Conservation (phyloP, 2,888 invertebrate genomes). For the Andrena hattorfiana region DNA sequence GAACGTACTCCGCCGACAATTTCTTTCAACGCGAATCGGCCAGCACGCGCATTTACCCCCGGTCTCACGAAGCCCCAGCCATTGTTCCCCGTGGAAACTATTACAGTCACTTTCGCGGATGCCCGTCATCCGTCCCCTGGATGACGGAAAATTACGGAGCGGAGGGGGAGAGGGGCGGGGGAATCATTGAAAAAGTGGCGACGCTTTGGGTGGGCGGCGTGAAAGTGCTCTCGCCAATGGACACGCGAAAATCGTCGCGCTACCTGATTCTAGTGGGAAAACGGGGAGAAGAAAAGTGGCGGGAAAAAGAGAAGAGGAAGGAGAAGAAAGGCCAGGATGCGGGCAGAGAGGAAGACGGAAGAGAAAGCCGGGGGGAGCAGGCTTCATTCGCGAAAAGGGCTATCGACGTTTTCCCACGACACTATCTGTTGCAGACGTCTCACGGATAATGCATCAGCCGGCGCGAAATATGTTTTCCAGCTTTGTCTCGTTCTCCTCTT, state of each 20-base stretch:
- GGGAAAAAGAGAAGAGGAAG: not conserved
- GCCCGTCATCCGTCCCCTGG: conserved; percentile 31
- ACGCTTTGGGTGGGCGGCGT: not conserved
- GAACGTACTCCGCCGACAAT: conserved; percentile 26
- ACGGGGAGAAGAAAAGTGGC: not conserved
- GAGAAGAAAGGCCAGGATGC: not conserved
- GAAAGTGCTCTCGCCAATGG: conserved; percentile 27
- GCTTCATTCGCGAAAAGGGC: conserved; percentile 64
- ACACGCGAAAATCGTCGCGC: conserved; percentile 46
- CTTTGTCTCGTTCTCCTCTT: conserved; percentile 33
- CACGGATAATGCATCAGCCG: conserved; percentile 73
- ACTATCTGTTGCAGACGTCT: conserved; percentile 72
- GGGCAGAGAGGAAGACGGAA: conserved; percentile 26
- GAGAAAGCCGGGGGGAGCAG: conserved; percentile 38
- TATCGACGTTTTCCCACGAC: conserved; percentile 71
- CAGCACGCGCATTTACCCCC: conserved; percentile 48
- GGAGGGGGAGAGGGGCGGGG: not conserved
- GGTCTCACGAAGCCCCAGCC: conserved; percentile 46
- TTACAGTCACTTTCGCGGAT: conserved; percentile 55
- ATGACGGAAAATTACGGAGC: conserved; percentile 55
- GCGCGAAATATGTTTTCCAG: conserved; percentile 64
- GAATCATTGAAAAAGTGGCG: conserved; percentile 48
- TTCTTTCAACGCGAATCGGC: conserved; percentile 33
- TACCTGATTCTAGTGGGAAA: conserved; percentile 23
- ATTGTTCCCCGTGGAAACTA: conserved; percentile 62